These are phyloP conservation scores for Liopterus haemorrhoidalis DNA, from an alignment of 2,888 invertebrate genomes.

Conservation along the genomic window DNA sequence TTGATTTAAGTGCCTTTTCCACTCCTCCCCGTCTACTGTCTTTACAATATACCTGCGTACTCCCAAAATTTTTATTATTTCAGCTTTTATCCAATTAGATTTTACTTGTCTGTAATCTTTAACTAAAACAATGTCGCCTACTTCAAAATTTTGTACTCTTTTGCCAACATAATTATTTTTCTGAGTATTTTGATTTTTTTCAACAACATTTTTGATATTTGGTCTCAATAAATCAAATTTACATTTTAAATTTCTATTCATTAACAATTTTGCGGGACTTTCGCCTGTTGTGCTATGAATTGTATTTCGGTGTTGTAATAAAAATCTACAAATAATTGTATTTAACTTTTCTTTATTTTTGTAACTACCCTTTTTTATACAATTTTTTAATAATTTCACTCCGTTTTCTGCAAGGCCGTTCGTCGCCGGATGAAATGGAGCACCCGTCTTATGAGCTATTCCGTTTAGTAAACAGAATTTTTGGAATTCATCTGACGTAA, in stretches of 20 bases:
- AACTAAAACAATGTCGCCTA: slow-evolving; percentile 4
- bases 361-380: too few species aligned
- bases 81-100: not conserved
- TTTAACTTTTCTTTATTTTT: too few species aligned
- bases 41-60: not conserved
- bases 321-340: too few species aligned
- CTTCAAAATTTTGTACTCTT: not conserved
- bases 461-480: not conserved
- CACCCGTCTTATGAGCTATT: too few species aligned
- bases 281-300: not conserved
- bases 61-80: not conserved
- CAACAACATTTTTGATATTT: too few species aligned
- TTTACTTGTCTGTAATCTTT: slow-evolving; percentile 6
- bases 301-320: not conserved
- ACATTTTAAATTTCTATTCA: not conserved
- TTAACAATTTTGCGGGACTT: not conserved
- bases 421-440: too few species aligned
- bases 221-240: not conserved
- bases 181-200: not conserved
- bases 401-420: slow-evolving; percentile 3
- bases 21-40: not conserved
- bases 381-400: not conserved
- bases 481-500: slow-evolving; percentile 1
- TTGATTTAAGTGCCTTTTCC: slow-evolving; percentile 1
- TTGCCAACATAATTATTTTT: not conserved